Evolutionary conservation across 2,888 invertebrate species (phyloP), one percentile per base, ranked within the genome.

Genomic region (Arenicola marina): DNA sequence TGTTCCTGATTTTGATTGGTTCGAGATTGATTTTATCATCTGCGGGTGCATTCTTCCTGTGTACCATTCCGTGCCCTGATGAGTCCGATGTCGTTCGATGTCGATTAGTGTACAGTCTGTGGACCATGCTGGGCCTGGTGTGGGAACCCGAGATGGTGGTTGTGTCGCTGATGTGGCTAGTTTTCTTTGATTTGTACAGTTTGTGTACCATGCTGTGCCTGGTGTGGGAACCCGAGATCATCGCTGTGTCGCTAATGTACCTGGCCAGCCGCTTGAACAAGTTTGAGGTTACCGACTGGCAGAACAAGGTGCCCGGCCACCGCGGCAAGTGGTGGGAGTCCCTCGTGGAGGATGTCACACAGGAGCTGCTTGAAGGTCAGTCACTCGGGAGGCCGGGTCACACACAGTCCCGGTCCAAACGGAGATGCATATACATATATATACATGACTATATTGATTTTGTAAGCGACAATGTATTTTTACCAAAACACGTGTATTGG

Each of bases 81-180:
- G n/a, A n/a, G n/a, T n/a, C n/a, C n/a, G n/a, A n/a, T n/a, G n/a
- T n/a, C n/a, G n/a, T n/a, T n/a, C n/a, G n/a, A n/a, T n/a, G n/a
- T n/a, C n/a, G n/a, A n/a, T n/a, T n/a, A n/a, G n/a, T 26, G 18
- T 78, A 56, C 77, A 92, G 95, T 85, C 87, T 97, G 70, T 96
- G 95, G 80, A 99, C 99, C 2, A 97, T 95, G 0, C 87, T 99
- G 53, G 93, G 93, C 71, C 87, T 99, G 54, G 96, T 97, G 85
- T 99, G 97, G 96, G 98, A 99, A 83, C 97, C 99, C 0, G 98
- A 99, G 85, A 94, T 99, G 48, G 84, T 87, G 7, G 97, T 98
- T 0, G 95, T 98, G 4, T 96, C 98, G 0, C 87, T 99, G 18
- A 94, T 99, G 89, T 38, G 18, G 46, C 26, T 45, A 45, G 2